phyloP scores from a whole-genome alignment of 2,888 invertebrate species.

The Ceriagrion tenellum region DNA sequence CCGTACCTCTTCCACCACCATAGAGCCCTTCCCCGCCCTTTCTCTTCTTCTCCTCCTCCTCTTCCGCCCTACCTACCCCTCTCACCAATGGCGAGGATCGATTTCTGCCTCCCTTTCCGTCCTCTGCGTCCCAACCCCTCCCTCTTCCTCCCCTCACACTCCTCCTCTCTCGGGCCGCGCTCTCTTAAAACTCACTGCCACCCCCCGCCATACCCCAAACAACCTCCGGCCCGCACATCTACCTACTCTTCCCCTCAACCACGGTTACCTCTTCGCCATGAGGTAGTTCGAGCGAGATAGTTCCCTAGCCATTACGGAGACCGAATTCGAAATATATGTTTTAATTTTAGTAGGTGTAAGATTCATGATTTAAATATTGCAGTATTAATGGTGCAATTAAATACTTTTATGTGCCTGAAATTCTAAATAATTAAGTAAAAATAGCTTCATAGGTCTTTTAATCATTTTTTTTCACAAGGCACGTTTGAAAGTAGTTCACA shows the following conservation, averaged over 20 bases:
- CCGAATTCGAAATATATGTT: too few species aligned
- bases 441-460: too few species aligned
- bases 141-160: background rate
- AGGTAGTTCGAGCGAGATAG: too few species aligned
- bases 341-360: too few species aligned
- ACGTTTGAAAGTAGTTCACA: too few species aligned
- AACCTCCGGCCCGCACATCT: background rate
- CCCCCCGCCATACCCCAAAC: background rate
- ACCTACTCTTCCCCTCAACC: background rate
- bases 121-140: background rate
- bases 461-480: too few species aligned
- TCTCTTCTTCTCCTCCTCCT: background rate
- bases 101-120: constrained; percentile 24
- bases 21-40: background rate
- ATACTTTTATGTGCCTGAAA: too few species aligned
- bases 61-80: background rate
- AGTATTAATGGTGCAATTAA: too few species aligned
- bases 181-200: background rate
- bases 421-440: too few species aligned
- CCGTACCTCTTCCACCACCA: background rate
- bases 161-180: background rate
- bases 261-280: background rate
- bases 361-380: too few species aligned
- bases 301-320: too few species aligned
- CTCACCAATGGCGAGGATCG: background rate